Conservation (phyloP, 2,888 invertebrate species). For the Timema podura region DNA sequence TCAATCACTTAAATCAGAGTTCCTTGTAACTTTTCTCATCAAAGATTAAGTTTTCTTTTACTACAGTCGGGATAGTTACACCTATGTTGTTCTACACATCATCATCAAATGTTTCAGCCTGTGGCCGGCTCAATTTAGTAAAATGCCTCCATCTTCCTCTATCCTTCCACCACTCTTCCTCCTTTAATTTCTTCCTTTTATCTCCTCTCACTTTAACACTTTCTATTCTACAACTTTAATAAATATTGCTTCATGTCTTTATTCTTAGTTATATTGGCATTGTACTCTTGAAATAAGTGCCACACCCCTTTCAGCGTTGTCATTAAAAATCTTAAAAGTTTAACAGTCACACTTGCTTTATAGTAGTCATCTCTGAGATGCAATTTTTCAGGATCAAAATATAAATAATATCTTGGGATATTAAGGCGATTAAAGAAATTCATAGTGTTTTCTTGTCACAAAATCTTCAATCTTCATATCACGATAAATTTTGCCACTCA, state of each 20-base stretch:
- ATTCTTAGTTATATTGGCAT: neutral
- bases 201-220: too few relatives aligned
- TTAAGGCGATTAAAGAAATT: neutral
- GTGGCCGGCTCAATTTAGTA: too few relatives aligned
- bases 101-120: too few relatives aligned
- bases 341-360: neutral
- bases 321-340: slow-evolving; percentile 5
- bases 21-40: neutral
- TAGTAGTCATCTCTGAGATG: neutral
- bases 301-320: slow-evolving; percentile 7
- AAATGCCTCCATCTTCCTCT: too few relatives aligned
- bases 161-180: too few relatives aligned
- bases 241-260: neutral
- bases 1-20: neutral
- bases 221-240: too few relatives aligned
- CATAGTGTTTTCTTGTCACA: too few relatives aligned
- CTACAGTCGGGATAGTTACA: neutral
- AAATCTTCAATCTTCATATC: too few relatives aligned
- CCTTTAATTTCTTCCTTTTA: too few relatives aligned
- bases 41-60: neutral
- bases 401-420: neutral
- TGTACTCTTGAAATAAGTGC: neutral
- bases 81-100: neutral
- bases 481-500: too few relatives aligned
- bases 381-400: slow-evolving; percentile 1